phyloP scores from a whole-genome alignment of 2,888 invertebrate species.

The Chrysolina haemoptera region DNA sequence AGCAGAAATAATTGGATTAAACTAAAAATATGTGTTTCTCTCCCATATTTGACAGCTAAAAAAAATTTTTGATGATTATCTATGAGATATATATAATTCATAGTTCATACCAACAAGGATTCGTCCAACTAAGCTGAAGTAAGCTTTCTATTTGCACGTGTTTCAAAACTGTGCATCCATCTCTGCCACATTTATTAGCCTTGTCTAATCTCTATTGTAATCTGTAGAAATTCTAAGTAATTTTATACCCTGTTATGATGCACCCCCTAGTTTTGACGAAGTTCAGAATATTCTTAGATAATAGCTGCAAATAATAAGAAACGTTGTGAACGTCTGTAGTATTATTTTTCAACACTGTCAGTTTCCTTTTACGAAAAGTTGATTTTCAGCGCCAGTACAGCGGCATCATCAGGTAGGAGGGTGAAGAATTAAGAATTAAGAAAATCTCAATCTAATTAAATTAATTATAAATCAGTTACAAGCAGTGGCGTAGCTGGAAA shows the following conservation, averaged over 20 bases:
- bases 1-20: background rate
- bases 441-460: too few species aligned
- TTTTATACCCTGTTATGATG: constrained; percentile 27
- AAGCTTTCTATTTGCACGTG: constrained; percentile 41
- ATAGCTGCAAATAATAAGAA: constrained; percentile 12
- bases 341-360: background rate
- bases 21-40: background rate
- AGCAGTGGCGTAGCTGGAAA: too few species aligned
- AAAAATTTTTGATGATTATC: background rate
- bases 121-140: constrained; percentile 14
- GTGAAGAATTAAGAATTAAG: background rate
- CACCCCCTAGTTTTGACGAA: constrained; percentile 29
- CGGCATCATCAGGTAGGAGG: background rate
- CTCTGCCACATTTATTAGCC: constrained; percentile 33
- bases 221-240: constrained; percentile 32
- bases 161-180: constrained; percentile 30
- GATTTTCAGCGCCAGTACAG: background rate
- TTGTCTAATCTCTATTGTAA: constrained; percentile 33
- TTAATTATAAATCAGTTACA: too few species aligned
- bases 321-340: background rate
- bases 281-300: constrained; percentile 10
- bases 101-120: background rate
- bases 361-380: background rate
- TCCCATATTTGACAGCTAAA: background rate
- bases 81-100: background rate